Percentiles rank a stretch among this genome's conserved stretches.
These are phyloP conservation scores for Aculops lycopersici DNA, from an alignment of 1,140 invertebrate genomes.

Conservation along the genomic window DNA sequence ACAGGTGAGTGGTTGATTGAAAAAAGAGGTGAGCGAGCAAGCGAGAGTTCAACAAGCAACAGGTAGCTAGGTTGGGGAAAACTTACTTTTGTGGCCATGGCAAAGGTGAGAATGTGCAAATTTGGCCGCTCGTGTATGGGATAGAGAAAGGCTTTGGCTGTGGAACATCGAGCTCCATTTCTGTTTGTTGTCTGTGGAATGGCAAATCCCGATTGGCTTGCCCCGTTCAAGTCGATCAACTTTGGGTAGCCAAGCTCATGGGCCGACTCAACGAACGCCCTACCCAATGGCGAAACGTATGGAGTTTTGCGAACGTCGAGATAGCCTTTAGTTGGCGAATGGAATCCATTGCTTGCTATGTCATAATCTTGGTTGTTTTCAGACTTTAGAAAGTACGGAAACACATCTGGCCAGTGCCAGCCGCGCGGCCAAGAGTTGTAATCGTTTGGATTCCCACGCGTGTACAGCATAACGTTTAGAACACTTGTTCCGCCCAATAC, in stretches of 20 bases:
- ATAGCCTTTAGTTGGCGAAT: constrained; percentile 9
- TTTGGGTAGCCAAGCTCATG: constrained; percentile 38
- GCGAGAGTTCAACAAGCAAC: too few species aligned
- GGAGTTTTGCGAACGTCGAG: constrained; percentile 8
- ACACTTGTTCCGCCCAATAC: constrained; percentile 41
- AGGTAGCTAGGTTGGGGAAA: too few species aligned
- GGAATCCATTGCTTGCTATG: constrained; percentile 6
- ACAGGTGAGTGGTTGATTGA: too few species aligned
- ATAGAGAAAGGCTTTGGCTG: constrained; percentile 51
- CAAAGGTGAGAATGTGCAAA: constrained; percentile 45
- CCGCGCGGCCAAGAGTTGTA: constrained; percentile 45
- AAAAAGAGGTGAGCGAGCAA: too few species aligned
- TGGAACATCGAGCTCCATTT: constrained; percentile 54
- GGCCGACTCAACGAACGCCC: constrained; percentile 54
- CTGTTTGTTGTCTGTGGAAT: constrained; percentile 41
- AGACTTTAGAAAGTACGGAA: constrained; percentile 23
- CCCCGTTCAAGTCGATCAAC: constrained; percentile 14
- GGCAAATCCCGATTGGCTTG: constrained; percentile 4
- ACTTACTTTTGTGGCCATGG: constrained; percentile 38
- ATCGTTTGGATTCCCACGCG: constrained; percentile 56
- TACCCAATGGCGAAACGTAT: constrained; percentile 20
- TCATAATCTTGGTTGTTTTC: constrained; percentile 12
- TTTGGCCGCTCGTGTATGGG: constrained; percentile 43
- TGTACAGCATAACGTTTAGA: constrained; percentile 73
- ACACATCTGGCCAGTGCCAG: constrained; percentile 26